Percentiles rank a stretch among this genome's conserved stretches.
phyloP scores from a whole-genome alignment of 2,797 vertebrate species.

The Anableps anableps region DNA sequence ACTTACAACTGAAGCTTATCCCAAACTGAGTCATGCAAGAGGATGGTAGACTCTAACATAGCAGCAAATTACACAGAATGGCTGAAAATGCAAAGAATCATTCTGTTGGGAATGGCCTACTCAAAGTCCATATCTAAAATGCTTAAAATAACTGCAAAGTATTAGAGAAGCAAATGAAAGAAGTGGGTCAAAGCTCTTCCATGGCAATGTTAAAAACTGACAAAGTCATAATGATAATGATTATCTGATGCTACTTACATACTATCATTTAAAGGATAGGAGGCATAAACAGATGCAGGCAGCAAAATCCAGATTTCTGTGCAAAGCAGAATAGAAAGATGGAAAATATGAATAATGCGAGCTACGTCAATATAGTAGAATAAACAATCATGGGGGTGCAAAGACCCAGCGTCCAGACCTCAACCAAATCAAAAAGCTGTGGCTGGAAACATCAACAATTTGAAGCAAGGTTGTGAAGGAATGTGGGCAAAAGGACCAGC shows the following conservation, averaged over 20 bases:
- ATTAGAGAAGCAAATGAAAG: neutral
- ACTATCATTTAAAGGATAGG: neutral
- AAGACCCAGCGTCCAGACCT: neutral
- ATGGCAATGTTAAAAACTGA: neutral
- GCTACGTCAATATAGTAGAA: neutral
- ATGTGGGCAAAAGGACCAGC: neutral
- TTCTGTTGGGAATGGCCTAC: no score
- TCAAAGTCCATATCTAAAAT: neutral
- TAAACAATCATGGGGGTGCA: neutral
- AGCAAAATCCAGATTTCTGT: neutral
- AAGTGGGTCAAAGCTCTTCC: neutral
- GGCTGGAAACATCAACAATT: neutral
- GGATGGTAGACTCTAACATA: neutral
- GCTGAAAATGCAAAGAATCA: neutral
- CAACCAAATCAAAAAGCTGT: neutral
- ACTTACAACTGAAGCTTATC: no score
- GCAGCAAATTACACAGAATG: neutral
- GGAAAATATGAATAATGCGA: neutral
- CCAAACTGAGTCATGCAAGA: no score
- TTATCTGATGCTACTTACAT: neutral
- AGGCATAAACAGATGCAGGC: neutral
- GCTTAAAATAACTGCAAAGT: neutral
- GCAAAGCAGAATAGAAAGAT: neutral
- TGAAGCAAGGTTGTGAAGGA: neutral
- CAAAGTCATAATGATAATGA: neutral